Percentiles rank a stretch among this genome's conserved stretches.
Conservation (phyloP, 2,888 invertebrate species). For the Kryphioiulus occultus region DNA sequence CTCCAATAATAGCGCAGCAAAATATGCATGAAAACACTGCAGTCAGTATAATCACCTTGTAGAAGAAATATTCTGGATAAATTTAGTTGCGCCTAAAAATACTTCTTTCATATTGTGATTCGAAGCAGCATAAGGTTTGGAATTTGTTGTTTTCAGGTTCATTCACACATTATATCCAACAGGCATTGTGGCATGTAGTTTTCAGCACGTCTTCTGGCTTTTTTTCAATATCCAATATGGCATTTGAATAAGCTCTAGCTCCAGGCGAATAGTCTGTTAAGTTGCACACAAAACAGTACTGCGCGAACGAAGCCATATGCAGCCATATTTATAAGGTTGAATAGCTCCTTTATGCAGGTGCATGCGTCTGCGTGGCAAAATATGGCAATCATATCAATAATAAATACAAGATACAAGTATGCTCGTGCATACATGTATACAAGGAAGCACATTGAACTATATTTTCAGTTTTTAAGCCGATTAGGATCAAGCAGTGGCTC, state of each 20-base stretch:
- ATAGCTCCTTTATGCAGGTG: neutral
- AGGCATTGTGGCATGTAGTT: neutral
- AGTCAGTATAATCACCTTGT: too few species aligned
- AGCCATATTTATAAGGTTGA: neutral
- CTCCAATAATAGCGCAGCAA: too few species aligned
- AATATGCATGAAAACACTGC: too few species aligned
- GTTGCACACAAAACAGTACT: neutral
- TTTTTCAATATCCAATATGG: neutral
- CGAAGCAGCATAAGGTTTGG: neutral
- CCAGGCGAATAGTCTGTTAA: neutral
- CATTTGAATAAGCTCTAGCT: neutral
- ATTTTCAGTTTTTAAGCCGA: constrained; percentile 8
- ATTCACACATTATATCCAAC: neutral
- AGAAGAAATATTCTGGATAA: too few species aligned
- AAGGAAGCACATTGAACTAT: neutral
- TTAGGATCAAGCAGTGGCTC: neutral
- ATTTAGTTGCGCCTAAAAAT: too few species aligned
- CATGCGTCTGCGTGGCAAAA: neutral
- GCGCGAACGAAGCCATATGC: neutral
- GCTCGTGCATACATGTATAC: neutral
- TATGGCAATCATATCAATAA: neutral
- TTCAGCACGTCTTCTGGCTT: neutral
- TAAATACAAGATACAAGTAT: too few species aligned
- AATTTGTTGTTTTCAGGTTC: neutral
- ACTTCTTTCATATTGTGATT: neutral